Base-by-base conservation (phyloP, 2,113 vertebrate species). In the Struthio camelus region DNA sequence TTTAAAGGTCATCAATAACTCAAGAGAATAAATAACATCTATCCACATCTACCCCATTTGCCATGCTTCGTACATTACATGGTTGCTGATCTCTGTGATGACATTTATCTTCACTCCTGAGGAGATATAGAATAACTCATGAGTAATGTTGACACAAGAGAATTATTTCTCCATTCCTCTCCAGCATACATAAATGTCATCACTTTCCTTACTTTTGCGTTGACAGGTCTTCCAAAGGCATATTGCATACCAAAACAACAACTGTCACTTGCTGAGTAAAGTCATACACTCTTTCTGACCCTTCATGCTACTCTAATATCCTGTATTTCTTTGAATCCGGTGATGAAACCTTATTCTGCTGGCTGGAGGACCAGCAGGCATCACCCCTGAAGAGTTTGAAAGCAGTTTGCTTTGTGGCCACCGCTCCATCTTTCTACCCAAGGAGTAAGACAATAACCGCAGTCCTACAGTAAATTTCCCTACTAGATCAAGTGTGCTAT, bases 1-100 rank as follows among this genome's bases (percentile, higher is more conserved):
- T 36, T 86, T 95, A 89, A 89, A 94, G 30, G 58, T 88, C 36
- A 86, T 73, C 71, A 83, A 20, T 73, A 90, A 83, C 67, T 88
- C 53, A 56, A n/a, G 50, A 92, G 92, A 89, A 86, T 56, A 92
- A 92, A 78, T 69, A 87, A 38, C 27, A 56, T 11, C n/a, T 51
- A 86, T 46, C 38, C 64, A 73, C 54, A 91, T 44, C 40, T 59
- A 92, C 54, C 16, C 8, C 30, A 44, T 51, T 89, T 59, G 12
- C 28, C 70, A 38, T 65, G 58, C n/a, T 92, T 73, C 80, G 23
- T 61, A 81, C 58, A 25, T 72, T 83, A 85, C 5, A 22, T 72
- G 91, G 62, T 84, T 86, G 64, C 64, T 80, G 76, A 77, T 86
- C 48, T 90, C 80, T 86, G 3, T 65, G 44, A 77, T 34, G 48